A percentile compares a stretch with the other conserved stretches of the same genome.
Evolutionary conservation across 2,797 vertebrate genomes (phyloP).

Genomic region (Gobio occitaniae): DNA sequence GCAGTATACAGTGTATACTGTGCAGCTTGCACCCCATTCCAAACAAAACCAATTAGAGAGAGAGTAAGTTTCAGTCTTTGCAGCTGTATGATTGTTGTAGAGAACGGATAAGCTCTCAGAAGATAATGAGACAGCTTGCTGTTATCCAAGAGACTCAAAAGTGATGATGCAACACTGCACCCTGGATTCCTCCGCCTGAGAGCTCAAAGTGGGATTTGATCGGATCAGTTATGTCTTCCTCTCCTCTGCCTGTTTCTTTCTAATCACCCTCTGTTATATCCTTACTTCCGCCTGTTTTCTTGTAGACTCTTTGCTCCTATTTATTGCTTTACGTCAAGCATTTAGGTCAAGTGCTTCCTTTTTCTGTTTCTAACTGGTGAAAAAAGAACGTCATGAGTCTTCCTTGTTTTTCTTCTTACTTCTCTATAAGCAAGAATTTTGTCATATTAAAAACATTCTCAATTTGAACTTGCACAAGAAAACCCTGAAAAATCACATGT

Average conservation of each 20-base stretch:
- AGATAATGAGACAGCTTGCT: slow-evolving; percentile 38
- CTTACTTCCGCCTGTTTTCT: slow-evolving; percentile 12
- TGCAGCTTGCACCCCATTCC: not conserved
- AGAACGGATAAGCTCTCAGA: slow-evolving; percentile 25
- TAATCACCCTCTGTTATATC: not conserved
- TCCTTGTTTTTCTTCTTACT: slow-evolving; percentile 34
- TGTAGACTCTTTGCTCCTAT: not conserved
- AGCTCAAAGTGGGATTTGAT: slow-evolving; percentile 39
- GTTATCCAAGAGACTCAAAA: slow-evolving; percentile 36
- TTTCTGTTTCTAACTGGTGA: slow-evolving; percentile 24
- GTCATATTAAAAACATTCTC: not conserved
- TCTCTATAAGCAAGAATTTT: not conserved
- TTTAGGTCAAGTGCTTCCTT: slow-evolving; percentile 14
- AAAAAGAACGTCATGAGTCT: not conserved
- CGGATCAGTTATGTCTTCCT: slow-evolving; percentile 34
- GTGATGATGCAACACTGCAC: slow-evolving; percentile 31
- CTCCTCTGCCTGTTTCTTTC: slow-evolving; percentile 16
- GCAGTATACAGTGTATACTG: not conserved
- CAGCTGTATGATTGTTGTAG: slow-evolving; percentile 24
- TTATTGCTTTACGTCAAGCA: not conserved
- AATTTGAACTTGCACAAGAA: not conserved
- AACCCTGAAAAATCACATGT: not conserved
- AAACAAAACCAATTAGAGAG: slow-evolving; percentile 9
- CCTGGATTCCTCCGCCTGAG: slow-evolving; percentile 25
- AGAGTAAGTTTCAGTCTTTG: not conserved